Evolutionary conservation across 2,113 vertebrate species (phyloP).

Genomic region (Arvicanthis niloticus): DNA sequence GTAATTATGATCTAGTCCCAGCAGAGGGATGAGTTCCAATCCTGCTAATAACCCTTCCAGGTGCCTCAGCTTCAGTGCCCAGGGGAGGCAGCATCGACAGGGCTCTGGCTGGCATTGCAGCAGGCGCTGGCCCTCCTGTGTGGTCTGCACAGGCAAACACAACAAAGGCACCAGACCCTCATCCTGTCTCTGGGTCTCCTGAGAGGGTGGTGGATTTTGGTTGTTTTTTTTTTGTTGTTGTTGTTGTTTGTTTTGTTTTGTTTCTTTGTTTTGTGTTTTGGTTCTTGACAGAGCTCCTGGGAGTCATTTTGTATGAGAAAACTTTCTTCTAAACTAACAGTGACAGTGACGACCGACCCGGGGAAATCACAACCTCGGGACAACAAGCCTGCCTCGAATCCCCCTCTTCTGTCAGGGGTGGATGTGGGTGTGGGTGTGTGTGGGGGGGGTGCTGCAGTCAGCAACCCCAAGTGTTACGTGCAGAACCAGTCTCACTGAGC

Average conservation of each 20-base stretch:
- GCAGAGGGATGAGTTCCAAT: conserved; percentile 84
- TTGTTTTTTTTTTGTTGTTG: background rate
- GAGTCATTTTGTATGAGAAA: conserved; percentile 54
- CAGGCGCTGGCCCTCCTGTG: background rate
- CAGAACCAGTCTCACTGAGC: background rate
- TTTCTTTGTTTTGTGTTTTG: background rate
- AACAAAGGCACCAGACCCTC: background rate
- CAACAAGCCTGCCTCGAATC: background rate
- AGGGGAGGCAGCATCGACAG: conserved; percentile 53
- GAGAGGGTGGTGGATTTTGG: background rate
- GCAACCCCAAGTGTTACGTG: no score
- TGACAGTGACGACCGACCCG: background rate
- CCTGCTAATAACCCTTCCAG: conserved; percentile 85
- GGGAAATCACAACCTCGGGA: background rate
- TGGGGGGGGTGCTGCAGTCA: background rate
- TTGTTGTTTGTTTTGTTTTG: background rate
- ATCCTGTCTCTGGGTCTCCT: background rate
- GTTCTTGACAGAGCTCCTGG: conserved; percentile 57
- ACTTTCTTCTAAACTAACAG: conserved; percentile 23
- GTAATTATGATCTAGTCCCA: conserved; percentile 85
- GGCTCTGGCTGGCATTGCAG: conserved; percentile 50
- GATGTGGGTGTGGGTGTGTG: no score
- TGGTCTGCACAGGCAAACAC: background rate
- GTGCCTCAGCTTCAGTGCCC: conserved; percentile 76
- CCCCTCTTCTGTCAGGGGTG: background rate